Evolutionary conservation across 2,113 vertebrate species (phyloP).

Genomic region (Choloepus hoffmanni): DNA sequence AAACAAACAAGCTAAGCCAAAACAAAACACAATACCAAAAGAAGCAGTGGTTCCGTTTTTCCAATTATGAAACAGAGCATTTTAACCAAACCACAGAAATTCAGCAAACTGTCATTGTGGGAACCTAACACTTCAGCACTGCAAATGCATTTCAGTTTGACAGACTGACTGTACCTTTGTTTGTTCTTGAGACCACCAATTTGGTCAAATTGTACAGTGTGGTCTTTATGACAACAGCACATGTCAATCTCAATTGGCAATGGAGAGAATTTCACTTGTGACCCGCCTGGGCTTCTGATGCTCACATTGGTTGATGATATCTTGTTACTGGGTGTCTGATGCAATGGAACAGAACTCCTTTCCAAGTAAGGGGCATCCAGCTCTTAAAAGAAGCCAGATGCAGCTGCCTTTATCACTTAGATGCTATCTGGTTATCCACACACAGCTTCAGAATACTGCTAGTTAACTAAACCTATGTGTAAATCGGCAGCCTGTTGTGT

Average conservation of each 20-base stretch:
- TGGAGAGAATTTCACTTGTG: slow-evolving; percentile 69
- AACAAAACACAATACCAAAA: background rate
- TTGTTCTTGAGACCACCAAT: slow-evolving; percentile 63
- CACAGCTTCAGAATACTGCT: background rate
- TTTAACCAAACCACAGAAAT: background rate
- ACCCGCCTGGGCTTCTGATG: slow-evolving; percentile 47
- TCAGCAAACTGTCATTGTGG: background rate
- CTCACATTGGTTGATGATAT: background rate
- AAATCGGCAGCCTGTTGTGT: background rate
- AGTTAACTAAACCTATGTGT: background rate
- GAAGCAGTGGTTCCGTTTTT: background rate
- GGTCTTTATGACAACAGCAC: slow-evolving; percentile 75
- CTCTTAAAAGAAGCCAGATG: slow-evolving; percentile 39
- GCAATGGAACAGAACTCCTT: slow-evolving; percentile 62
- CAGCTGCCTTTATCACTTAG: background rate
- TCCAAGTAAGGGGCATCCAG: slow-evolving; percentile 64
- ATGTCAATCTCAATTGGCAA: slow-evolving; percentile 74
- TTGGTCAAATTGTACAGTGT: slow-evolving; percentile 62
- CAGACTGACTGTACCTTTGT: background rate
- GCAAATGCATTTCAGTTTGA: slow-evolving; percentile 42
- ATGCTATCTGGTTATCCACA: background rate
- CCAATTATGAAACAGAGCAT: background rate
- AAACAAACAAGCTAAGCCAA: background rate
- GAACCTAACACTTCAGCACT: background rate
- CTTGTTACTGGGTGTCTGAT: slow-evolving; percentile 64